phyloP scores from a whole-genome alignment of 2,113 vertebrate species.

The Larimichthys crocea region DNA sequence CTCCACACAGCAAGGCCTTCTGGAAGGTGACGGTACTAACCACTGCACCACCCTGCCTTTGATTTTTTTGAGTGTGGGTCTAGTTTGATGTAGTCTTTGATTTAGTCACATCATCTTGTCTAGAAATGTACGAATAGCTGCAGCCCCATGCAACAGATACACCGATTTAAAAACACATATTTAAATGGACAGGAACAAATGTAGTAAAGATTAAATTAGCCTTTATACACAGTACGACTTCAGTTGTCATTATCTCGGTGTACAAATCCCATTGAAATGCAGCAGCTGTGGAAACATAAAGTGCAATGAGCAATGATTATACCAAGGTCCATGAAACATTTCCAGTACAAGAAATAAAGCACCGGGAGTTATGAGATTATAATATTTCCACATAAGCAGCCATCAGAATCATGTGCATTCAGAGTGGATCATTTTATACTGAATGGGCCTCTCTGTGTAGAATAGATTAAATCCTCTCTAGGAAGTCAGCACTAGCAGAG shows the following conservation, averaged over 20 bases:
- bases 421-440: constrained; percentile 36
- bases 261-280: neutral
- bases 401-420: constrained; percentile 20
- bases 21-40: no score
- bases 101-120: no score
- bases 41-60: no score
- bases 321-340: neutral
- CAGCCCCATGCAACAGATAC: neutral
- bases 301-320: neutral
- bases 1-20: no score
- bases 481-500: constrained; percentile 30
- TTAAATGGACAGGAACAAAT: no score
- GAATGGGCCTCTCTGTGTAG: constrained; percentile 19
- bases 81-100: no score
- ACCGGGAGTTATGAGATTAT: constrained; percentile 15
- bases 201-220: neutral
- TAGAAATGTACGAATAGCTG: neutral
- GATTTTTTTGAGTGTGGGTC: no score
- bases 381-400: constrained; percentile 4
- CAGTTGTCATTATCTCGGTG: neutral
- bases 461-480: constrained; percentile 33
- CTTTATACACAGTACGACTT: neutral
- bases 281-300: neutral
- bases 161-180: neutral
- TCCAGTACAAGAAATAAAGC: neutral